Evolutionary conservation across 1,140 invertebrate species (phyloP), one percentile per base, ranked within the genome.

Genomic region (Cataglyphis hispanica): DNA sequence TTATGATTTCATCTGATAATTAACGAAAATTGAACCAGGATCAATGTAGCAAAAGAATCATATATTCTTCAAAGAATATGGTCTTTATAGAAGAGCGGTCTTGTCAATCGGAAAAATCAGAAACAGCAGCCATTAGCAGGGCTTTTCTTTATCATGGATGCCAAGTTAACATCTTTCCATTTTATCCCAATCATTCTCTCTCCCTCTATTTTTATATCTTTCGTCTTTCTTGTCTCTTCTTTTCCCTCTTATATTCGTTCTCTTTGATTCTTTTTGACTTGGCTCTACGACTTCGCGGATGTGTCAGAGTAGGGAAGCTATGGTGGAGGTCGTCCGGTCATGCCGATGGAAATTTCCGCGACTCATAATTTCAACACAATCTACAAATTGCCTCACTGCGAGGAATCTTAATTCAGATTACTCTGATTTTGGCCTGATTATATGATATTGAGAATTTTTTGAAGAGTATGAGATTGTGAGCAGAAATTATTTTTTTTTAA

Each of bases 401-500:
- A 69, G 72, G 87, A 84, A 92, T 92, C 85, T 92, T 86, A 91
- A 92, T 92, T 92, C 89, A 87, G 86, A 92, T 90, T 92, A 91
- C 80, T 92, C 84, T 92, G 89, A 87, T 72, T 86, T 85, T 86
- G 89, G 84, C 43, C 63, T 64, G 63, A 69, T 85, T 87, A 80
- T 90, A 63, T 34, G 76, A 85, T 72, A 8, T 86, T 88, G 91
- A 91, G 83, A 66, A 81, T 84, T 31, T n/a, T 27, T 31, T 19
- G 31, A 0, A 2, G n/a, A 2, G 2, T 37, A 69, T 56, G 37
- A 43, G 37, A 43, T 63, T 31, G 31, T 19, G 11, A 16, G 61
- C 43, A 53, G 6, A 7, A 64, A 56, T 8, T 7, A 13, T 78
- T 78, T 78, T 61, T 27, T 19, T 78, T 78, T 78, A 0, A 13